Evolutionary conservation across 1,140 invertebrate species (phyloP), one percentile per base, ranked within the genome.

Genomic region (Coenobita brevimanus): DNA sequence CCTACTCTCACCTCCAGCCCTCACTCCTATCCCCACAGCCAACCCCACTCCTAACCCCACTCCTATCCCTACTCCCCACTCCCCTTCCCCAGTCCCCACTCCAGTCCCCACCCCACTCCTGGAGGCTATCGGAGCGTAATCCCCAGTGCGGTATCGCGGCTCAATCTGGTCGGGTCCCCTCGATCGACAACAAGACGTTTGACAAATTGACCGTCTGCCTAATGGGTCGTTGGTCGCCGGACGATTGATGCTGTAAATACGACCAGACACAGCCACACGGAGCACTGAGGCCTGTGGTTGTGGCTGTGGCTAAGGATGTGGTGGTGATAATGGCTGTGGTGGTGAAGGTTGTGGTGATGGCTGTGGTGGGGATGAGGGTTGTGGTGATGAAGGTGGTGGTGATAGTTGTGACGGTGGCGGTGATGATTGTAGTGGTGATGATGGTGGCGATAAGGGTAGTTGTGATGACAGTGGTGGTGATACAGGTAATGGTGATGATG

Each of bases 151-250:
- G 67, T 57, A 84, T 84, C 82, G 82, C 15, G 27, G 71, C 43
- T 46, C 69, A 75, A 84, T 84, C 82, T 84, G 46, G 33, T 36
- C 69, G 38, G 27, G 64, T 69, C 43, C 38, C 60, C 80, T 62
- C 62, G 57, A 67, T 60, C 82, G 62, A 30, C 71, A 84, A 84
- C 82, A 84, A 84, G 82, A 75, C 82, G 82, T 57, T 75, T 84
- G 82, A 84, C 82, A 84, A 84, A 84, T 84, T 84, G 82, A 84
- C 69, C 69, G 82, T 21, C 30, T 2, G 54, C 38, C 69, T 84
- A 84, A 84, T 84, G 82, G 82, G 17, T 67, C 36, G 60, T 30
- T 62, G 78, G 15, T 4, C 57, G 79, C 60, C 62, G 50, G 54
- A 81, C 79, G 38, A 81, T 81, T 81, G 79, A 38, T 81, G 54